Evolutionary conservation across 2,113 vertebrate genomes (phyloP).

Genomic region (Dicentrarchus labrax): DNA sequence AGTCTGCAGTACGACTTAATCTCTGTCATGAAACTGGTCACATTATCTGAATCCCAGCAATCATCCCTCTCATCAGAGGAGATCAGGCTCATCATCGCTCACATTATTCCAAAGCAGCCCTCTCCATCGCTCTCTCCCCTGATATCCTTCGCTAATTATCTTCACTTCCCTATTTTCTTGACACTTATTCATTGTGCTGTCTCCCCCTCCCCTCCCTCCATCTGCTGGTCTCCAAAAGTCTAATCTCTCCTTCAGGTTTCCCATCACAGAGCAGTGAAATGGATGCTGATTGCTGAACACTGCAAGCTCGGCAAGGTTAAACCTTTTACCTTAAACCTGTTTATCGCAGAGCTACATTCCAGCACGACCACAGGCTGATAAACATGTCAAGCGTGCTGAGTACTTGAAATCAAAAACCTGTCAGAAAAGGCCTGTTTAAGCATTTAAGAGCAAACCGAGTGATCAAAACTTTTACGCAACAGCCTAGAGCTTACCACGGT

Average conservation of each 20-base stretch:
- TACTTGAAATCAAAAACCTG: slow-evolving; percentile 21
- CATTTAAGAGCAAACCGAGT: background rate
- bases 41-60: slow-evolving; percentile 48
- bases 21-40: slow-evolving; percentile 25
- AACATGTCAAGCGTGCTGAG: slow-evolving; percentile 43
- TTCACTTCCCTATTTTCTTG: slow-evolving; percentile 25
- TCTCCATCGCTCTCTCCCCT: slow-evolving; percentile 19
- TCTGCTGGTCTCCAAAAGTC: slow-evolving; percentile 40
- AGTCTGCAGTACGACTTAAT: background rate
- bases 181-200: slow-evolving; percentile 36
- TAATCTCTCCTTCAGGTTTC: slow-evolving; percentile 62
- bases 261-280: slow-evolving; percentile 43
- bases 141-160: slow-evolving; percentile 53
- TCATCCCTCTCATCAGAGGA: slow-evolving; percentile 31
- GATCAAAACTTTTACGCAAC: slow-evolving; percentile 21
- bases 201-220: slow-evolving; percentile 2
- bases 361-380: slow-evolving; percentile 31
- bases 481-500: slow-evolving; percentile 5
- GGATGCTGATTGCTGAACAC: slow-evolving; percentile 44
- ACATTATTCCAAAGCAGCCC: slow-evolving; percentile 6
- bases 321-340: slow-evolving; percentile 54
- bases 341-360: slow-evolving; percentile 37
- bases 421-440: slow-evolving; percentile 18
- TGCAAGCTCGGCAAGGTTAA: slow-evolving; percentile 35
- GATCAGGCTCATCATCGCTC: slow-evolving; percentile 48